A percentile compares a stretch with the other conserved stretches of the same genome.
Conservation (phyloP, 2,797 vertebrate genomes). For the Dermochelys coriacea region DNA sequence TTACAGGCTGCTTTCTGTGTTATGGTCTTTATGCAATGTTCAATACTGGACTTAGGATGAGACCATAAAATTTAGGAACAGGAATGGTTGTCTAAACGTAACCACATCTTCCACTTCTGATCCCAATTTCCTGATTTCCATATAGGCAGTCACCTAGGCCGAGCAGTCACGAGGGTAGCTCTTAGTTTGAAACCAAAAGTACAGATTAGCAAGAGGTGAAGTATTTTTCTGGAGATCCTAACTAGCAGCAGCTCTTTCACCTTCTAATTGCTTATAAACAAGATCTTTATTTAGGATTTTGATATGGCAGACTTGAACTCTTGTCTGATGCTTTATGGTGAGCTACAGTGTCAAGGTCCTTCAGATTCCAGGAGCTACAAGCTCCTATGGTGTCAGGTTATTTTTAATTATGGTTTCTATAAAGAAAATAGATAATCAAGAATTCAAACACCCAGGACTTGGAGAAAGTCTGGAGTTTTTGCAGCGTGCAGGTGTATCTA, state of each 20-base stretch:
- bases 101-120: not conserved
- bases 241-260: not conserved
- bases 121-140: not conserved
- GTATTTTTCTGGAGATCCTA: not conserved
- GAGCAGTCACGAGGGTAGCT: not conserved
- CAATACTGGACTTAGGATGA: not conserved
- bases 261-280: not conserved
- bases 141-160: not conserved
- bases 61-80: not conserved
- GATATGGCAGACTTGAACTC: not conserved
- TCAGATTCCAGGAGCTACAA: not conserved
- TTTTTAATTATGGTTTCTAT: not conserved
- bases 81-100: not conserved
- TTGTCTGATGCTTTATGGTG: not conserved
- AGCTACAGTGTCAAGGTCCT: not conserved
- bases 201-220: not conserved
- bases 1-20: not conserved
- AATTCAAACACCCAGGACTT: not conserved
- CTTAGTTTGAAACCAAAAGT: not conserved
- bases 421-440: not conserved
- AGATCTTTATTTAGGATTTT: not conserved
- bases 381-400: not conserved
- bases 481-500: not conserved
- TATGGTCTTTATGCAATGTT: not conserved
- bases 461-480: not conserved